Percentiles rank a stretch among this genome's conserved stretches.
These are phyloP conservation scores for Eolophus roseicapilla DNA, from an alignment of 2,113 vertebrate genomes.

Conservation along the genomic window DNA sequence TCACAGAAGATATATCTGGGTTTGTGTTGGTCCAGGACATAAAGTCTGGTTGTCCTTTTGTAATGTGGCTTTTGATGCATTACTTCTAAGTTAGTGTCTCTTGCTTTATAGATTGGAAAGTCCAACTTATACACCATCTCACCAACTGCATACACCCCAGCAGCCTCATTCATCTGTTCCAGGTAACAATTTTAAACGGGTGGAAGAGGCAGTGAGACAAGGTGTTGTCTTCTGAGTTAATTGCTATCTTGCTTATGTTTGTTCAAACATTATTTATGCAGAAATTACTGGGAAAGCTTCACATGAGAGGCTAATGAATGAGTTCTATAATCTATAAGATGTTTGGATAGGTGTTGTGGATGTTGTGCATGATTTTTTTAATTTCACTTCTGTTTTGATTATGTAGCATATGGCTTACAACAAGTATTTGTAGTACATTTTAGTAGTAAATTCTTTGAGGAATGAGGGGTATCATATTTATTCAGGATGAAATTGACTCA, in stretches of 20 bases:
- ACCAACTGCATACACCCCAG: conserved; percentile 59
- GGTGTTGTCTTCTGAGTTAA: background rate
- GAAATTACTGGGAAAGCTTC: background rate
- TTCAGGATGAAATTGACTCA: background rate
- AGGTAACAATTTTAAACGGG: conserved; percentile 69
- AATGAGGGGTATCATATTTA: background rate
- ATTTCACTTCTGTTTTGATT: background rate
- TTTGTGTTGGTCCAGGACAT: background rate
- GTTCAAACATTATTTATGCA: background rate
- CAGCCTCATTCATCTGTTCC: conserved; percentile 68
- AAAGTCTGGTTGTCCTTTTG: background rate
- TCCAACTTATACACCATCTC: conserved; percentile 32
- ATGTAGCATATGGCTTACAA: background rate
- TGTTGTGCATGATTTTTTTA: background rate
- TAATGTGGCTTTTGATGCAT: background rate
- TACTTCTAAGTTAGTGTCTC: background rate
- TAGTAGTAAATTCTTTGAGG: background rate
- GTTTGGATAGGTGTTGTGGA: background rate
- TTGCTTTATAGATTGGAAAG: conserved; percentile 64
- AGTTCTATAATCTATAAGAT: background rate
- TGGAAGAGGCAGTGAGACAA: background rate
- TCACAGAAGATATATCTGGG: background rate
- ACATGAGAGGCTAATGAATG: background rate
- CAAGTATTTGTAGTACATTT: background rate
- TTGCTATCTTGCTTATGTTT: background rate